Evolutionary conservation across 2,888 invertebrate genomes (phyloP).

Genomic region (Hyles lineata): DNA sequence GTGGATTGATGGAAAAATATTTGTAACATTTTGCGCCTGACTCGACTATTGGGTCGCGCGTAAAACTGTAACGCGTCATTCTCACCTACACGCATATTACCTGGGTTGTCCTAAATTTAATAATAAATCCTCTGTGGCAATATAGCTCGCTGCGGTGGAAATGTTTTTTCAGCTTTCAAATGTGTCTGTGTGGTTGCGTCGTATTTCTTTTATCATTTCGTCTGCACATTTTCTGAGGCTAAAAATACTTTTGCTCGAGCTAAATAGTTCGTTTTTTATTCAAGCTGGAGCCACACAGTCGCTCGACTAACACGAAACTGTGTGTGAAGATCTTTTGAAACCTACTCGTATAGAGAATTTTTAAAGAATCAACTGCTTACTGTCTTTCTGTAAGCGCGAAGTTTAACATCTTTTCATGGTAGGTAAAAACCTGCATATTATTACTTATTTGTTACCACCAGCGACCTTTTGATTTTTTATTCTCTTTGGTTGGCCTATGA

Average conservation of each 20-base stretch:
- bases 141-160: conserved; percentile 12
- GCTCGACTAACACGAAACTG: conserved; percentile 5
- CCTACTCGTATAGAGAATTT: conserved; percentile 16
- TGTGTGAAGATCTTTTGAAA: conserved; percentile 14
- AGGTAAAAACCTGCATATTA: background rate
- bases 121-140: conserved; percentile 20
- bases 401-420: background rate
- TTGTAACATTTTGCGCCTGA: conserved; percentile 28
- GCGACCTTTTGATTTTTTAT: no score
- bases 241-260: conserved; percentile 24
- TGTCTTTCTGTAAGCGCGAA: background rate
- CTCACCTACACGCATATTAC: conserved; percentile 21
- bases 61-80: conserved; percentile 23
- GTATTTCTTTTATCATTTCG: conserved; percentile 25
- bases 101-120: conserved; percentile 21
- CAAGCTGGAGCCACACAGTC: conserved; percentile 16
- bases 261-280: conserved; percentile 26
- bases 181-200: background rate
- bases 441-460: background rate
- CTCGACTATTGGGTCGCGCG: conserved; percentile 23
- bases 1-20: conserved; percentile 32
- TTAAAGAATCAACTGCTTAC: conserved; percentile 24
- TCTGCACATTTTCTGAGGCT: conserved; percentile 18
- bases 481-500: no score
- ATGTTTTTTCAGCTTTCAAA: conserved; percentile 24